Percentiles rank a stretch among this genome's conserved stretches.
Conservation (phyloP, 2,888 invertebrate species). For the Endomychus coccineus region DNA sequence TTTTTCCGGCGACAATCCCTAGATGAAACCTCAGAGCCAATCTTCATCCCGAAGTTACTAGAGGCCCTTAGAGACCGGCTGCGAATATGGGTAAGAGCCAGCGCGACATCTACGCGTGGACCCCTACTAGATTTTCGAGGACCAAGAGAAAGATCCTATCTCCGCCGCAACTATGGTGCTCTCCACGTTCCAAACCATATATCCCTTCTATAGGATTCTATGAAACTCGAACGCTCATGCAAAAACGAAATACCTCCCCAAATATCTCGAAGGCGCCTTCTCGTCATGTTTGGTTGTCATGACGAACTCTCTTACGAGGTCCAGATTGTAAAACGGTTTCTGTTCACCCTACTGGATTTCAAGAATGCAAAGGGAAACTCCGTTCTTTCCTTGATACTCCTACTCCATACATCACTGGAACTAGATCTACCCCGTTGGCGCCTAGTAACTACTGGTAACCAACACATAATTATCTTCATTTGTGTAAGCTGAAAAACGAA, state of each 20-base stretch:
- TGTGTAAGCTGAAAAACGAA: no score
- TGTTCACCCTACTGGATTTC: no score
- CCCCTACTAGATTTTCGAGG: conserved; percentile 39
- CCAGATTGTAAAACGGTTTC: no score
- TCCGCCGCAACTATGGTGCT: conserved; percentile 46
- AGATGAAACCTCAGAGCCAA: conserved; percentile 51
- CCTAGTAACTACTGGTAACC: no score
- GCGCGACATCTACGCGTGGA: conserved; percentile 30
- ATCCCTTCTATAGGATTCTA: conserved; percentile 49
- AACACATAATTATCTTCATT: no score
- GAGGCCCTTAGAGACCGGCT: conserved; percentile 57
- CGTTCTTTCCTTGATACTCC: no score
- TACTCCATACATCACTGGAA: no score
- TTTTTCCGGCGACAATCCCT: no score
- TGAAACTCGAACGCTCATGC: conserved; percentile 48
- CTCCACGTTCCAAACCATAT: conserved; percentile 41
- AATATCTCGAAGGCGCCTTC: conserved; percentile 51
- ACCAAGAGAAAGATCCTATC: conserved; percentile 44
- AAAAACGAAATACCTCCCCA: conserved; percentile 48
- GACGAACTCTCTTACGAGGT: conserved; percentile 44
- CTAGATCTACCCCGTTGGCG: no score
- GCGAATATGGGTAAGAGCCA: conserved; percentile 57
- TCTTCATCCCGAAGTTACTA: conserved; percentile 45
- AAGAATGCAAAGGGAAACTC: no score
- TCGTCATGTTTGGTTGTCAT: conserved; percentile 48